Evolutionary conservation across 2,113 vertebrate genomes (phyloP).

Genomic region (Lagenorhynchus albirostris): DNA sequence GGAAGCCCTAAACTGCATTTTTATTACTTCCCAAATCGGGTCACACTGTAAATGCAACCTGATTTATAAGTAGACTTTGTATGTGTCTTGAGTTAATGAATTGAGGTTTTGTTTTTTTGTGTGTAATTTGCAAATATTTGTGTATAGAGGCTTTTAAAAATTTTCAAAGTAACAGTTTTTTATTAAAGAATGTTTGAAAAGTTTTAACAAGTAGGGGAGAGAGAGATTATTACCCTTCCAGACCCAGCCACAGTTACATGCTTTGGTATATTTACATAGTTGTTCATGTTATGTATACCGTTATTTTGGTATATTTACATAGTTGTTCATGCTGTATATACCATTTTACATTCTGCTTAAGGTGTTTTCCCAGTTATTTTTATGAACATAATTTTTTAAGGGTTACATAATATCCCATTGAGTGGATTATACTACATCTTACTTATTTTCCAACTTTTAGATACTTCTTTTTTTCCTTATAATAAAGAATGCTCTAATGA

Average conservation of each 20-base stretch:
- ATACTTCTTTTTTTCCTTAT: not conserved
- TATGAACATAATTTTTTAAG: not conserved
- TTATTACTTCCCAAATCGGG: not conserved
- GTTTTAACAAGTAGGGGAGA: not conserved
- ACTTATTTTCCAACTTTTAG: not conserved
- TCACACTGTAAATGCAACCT: not conserved
- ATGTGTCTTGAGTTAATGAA: not conserved
- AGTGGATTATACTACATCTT: not conserved
- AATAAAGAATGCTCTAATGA: not conserved
- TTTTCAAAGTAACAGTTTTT: not conserved
- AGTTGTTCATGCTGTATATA: not conserved
- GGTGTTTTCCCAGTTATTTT: conserved; percentile 7
- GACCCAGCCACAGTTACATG: not conserved
- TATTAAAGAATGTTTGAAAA: not conserved
- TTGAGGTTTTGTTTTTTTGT: not conserved
- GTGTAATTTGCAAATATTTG: not conserved
- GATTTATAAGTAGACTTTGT: not conserved
- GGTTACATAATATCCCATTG: not conserved
- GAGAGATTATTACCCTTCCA: not conserved
- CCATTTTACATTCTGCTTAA: not conserved
- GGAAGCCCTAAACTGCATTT: not conserved
- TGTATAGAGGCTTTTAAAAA: not conserved
- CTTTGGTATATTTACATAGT: not conserved
- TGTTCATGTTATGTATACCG: not conserved
- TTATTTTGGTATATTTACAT: not conserved